phyloP scores from a whole-genome alignment of 2,797 vertebrate genomes.

The Cheirogaleus major region DNA sequence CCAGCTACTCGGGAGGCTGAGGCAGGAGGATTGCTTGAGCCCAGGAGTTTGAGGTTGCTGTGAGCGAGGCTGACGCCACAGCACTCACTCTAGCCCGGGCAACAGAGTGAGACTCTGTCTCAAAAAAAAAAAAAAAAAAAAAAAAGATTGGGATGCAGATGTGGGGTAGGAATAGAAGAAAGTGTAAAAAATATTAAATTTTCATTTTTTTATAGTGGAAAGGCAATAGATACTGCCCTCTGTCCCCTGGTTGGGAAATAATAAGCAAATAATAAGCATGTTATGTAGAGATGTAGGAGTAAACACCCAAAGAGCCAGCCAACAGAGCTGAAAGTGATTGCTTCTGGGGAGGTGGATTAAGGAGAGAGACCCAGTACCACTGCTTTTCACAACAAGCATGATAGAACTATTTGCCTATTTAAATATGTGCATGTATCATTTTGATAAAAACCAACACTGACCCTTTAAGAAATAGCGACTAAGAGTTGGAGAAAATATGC shows the following conservation, averaged over 20 bases:
- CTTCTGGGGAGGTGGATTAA: neutral
- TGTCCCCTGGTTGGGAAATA: neutral
- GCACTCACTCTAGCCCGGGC: too few relatives aligned
- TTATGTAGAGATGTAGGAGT: neutral
- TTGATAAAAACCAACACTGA: constrained; percentile 1
- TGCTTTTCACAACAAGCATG: neutral
- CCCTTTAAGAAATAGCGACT: neutral
- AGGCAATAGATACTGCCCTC: neutral
- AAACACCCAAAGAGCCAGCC: neutral
- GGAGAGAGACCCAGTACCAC: neutral
- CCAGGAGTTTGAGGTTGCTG: too few relatives aligned
- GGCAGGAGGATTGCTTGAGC: too few relatives aligned
- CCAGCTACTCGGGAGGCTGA: too few relatives aligned
- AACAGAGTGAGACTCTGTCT: too few relatives aligned
- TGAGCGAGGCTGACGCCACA: too few relatives aligned
- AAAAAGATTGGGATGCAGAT: neutral
- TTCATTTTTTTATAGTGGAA: neutral
- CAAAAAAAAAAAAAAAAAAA: neutral
- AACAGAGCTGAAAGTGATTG: neutral
- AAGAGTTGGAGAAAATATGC: neutral
- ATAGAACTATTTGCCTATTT: neutral
- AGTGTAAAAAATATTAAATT: neutral
- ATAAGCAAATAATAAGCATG: neutral
- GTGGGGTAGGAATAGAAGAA: neutral
- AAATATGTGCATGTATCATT: neutral